Evolutionary conservation across 2,797 vertebrate genomes (phyloP).

Genomic region (Cyprinella venusta): DNA sequence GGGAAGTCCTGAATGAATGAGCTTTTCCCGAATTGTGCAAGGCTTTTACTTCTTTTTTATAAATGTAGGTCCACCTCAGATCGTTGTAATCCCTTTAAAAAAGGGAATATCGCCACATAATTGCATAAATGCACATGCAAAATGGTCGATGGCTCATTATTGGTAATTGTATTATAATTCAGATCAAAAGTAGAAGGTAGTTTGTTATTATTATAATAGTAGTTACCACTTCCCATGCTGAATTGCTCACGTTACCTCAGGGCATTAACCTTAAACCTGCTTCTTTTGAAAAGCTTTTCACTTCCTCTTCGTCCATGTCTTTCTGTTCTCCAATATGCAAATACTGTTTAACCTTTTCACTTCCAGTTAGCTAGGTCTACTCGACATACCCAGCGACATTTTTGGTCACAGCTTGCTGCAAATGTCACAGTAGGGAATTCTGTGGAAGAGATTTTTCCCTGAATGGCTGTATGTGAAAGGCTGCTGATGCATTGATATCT

Average conservation of each 20-base stretch:
- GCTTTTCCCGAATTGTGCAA: not conserved
- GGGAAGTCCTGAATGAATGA: not conserved
- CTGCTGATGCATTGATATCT: not conserved
- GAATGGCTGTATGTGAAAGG: not conserved
- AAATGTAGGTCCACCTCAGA: not conserved
- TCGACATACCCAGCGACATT: not conserved
- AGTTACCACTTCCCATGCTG: not conserved
- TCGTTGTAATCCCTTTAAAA: not conserved
- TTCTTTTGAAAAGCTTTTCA: not conserved
- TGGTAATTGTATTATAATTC: not conserved
- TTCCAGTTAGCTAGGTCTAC: not conserved
- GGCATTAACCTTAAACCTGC: constrained; percentile 9
- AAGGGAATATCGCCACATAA: not conserved
- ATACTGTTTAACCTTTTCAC: not conserved
- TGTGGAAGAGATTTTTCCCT: not conserved
- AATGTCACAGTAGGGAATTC: not conserved
- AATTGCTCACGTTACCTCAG: not conserved
- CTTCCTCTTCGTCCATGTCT: constrained; percentile 8
- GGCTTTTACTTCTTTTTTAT: not conserved
- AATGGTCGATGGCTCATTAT: not conserved
- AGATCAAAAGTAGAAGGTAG: not conserved
- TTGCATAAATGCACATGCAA: not conserved
- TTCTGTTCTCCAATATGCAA: constrained; percentile 19
- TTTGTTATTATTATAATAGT: not conserved
- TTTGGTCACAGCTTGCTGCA: not conserved